Conservation (phyloP, 1,140 invertebrate genomes). For the Copidosoma floridanum region DNA sequence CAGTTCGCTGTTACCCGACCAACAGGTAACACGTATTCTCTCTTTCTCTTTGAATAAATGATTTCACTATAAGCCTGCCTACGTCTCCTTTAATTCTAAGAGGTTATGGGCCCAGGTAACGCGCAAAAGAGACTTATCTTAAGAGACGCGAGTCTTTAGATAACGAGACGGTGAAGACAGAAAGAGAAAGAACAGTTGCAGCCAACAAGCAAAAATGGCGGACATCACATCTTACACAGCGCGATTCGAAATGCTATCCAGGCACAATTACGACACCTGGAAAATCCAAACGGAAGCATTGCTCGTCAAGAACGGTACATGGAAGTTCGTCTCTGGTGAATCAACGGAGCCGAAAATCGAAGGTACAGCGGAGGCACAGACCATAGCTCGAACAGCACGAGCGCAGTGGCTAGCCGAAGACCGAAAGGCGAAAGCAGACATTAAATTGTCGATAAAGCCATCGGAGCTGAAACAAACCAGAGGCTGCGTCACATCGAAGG, state of each 20-base stretch:
- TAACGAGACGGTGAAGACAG: too few species aligned
- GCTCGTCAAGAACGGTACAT: constrained; percentile 19
- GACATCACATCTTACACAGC: background rate
- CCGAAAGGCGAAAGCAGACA: constrained; percentile 30
- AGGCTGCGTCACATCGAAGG: background rate
- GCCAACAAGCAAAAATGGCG: background rate
- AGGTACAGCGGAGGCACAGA: too few species aligned
- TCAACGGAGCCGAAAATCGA: background rate
- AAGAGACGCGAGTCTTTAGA: too few species aligned
- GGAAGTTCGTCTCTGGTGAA: constrained; percentile 14
- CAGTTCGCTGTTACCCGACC: too few species aligned
- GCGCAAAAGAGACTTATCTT: too few species aligned
- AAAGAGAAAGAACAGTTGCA: too few species aligned
- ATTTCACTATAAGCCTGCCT: too few species aligned
- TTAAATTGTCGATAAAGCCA: constrained; percentile 26
- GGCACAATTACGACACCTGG: constrained; percentile 31
- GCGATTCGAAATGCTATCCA: constrained; percentile 11
- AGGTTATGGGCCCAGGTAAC: too few species aligned
- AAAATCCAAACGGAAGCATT: constrained; percentile 27
- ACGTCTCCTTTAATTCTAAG: too few species aligned
- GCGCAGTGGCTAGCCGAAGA: constrained; percentile 23
- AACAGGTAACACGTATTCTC: too few species aligned
- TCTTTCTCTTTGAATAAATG: too few species aligned
- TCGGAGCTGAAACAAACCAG: constrained; percentile 28
- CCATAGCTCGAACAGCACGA: too few species aligned